Evolutionary conservation across 2,797 vertebrate genomes (phyloP), one percentile per base, ranked within the genome.

Genomic region (Pelodytes ibericus): DNA sequence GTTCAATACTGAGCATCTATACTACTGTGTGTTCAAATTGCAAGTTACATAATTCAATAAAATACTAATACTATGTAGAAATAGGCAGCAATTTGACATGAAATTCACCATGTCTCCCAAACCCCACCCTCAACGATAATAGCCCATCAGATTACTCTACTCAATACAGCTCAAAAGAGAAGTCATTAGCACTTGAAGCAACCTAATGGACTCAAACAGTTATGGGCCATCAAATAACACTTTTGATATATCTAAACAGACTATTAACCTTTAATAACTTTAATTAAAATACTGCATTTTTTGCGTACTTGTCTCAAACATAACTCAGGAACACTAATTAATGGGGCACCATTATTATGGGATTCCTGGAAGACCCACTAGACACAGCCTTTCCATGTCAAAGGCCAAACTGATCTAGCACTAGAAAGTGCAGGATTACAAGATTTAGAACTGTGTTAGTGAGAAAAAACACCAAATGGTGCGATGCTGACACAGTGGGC

Each of bases 41-140:
- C 13, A 6, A 53, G 7, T 22, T 20, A 53, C 49, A 53, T 22
- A 0, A 61, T 62, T 36, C 18, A 75, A 33, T 75, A 70, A 61
- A 31, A 75, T 53, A 36, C 58, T 61, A 67, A 25, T n/a, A n/a
- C n/a, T n/a, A 39, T 51, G 11, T 26, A 63, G 47, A 72, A 47
- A 64, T 44, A 77, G 74, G 74, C 74, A 77, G 67, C 74, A 77
- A 30, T 31, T 22, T 39, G 47, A 58, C 30, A 16, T 36, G 18
- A 47, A 60, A 61, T 25, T 53, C 47, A 62, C 29, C 24, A n/a
- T n/a, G n/a, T n/a, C n/a, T n/a, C n/a, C n/a, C n/a, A n/a, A n/a
- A 60, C 6, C 13, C 56, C 4, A 9, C 6, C 2, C 56, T 3
- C 22, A 16, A 31, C 31, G 18, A 49, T 56, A 51, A 27, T 22